Base-by-base conservation (phyloP, 2,113 vertebrate species). In the Parotia lawesii region DNA sequence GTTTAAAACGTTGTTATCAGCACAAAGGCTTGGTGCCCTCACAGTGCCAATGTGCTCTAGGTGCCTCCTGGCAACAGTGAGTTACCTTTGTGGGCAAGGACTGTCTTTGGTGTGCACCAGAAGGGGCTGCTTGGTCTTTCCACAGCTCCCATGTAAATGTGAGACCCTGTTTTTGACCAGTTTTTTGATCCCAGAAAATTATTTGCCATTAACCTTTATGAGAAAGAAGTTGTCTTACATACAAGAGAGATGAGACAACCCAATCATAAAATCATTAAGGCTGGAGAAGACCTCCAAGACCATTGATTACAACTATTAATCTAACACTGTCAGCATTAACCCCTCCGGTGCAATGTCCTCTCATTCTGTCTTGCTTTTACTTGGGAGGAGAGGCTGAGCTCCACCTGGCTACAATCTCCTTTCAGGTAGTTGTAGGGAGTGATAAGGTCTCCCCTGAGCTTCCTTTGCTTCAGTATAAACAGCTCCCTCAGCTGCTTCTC, bases 21-120 rank as follows among this genome's bases (percentile, higher is more conserved):
- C 54, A 61, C 18, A 33, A 70, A 42, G 18, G 8, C 48, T 47
- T 62, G 48, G 15, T 56, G 48, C 35, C 27, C 23, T 64, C 7
- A 6, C 12, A 6, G 12, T 37, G n/a, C 37, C 4, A 24, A 2
- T 48, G 2, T 3, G 4, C 6, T 69, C 6, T 2, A 22, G 23
- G 13, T 6, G 9, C 19, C n/a, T 72, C 11, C 17, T 3, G 15
- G 38, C 48, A 44, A 7, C 1, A 9, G 0, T 0, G 15, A 22
- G 37, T 5, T 44, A 17, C n/a, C 20, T 15, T 23, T 1, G 0
- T 2, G 12, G 24, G 62, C 25, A 27, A n/a, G 12, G n/a, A 7
- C 47, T 12, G 19, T 33, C 50, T 33, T 35, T 4, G 11, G 8
- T 9, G 45, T 3, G 16, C 18, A 6, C 45, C 4, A 33, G 4